These are phyloP conservation scores for Bimastos eiseni DNA, from an alignment of 2,888 invertebrate species.

Conservation along the genomic window DNA sequence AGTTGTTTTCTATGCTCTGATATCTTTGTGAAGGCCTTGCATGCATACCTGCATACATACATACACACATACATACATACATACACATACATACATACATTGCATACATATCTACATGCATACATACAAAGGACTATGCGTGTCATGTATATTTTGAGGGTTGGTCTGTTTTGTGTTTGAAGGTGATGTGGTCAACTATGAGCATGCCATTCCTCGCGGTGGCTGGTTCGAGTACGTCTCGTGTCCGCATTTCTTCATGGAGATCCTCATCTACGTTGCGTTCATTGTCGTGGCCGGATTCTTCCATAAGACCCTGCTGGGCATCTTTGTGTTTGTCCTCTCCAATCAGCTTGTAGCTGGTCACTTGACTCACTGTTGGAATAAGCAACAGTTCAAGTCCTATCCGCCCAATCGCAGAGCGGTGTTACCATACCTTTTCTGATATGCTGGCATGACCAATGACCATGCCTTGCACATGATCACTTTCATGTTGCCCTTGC, in stretches of 20 bases:
- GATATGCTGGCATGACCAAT: slow-evolving; percentile 33
- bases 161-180: not conserved
- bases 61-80: too few relatives aligned
- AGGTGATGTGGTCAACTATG: slow-evolving; percentile 47
- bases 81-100: too few relatives aligned
- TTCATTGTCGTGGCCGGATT: slow-evolving; percentile 60
- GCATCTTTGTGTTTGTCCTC: slow-evolving; percentile 49
- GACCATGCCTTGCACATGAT: not conserved
- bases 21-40: too few relatives aligned
- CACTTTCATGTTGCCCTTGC: not conserved
- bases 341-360: slow-evolving; percentile 75
- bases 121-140: too few relatives aligned
- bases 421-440: slow-evolving; percentile 71
- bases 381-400: slow-evolving; percentile 72
- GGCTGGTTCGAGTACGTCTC: slow-evolving; percentile 79
- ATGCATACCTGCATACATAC: too few relatives aligned
- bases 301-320: slow-evolving; percentile 34
- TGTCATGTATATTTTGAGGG: not conserved
- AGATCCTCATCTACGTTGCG: slow-evolving; percentile 74
- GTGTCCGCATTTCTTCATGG: slow-evolving; percentile 81
- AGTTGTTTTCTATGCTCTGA: too few relatives aligned
- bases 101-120: too few relatives aligned
- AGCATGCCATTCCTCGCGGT: slow-evolving; percentile 77
- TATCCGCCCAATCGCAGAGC: slow-evolving; percentile 77
- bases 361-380: slow-evolving; percentile 79